A percentile compares a stretch with the other conserved stretches of the same genome.
Evolutionary conservation across 37 sponge, comb jelly and placozoan species (phyloP).

Genomic region (Bolinopsis microptera): DNA sequence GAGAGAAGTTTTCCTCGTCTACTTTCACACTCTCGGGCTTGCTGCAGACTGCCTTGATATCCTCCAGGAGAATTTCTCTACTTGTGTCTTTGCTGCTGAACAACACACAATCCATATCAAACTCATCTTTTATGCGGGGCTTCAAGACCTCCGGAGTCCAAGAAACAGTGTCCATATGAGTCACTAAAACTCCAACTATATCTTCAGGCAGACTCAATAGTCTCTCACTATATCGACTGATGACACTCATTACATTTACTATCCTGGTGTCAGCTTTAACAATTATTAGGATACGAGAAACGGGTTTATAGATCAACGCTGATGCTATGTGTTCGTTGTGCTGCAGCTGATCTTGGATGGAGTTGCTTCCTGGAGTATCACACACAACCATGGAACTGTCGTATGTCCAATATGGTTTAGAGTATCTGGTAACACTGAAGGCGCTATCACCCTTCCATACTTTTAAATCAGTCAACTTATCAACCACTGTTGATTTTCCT

Average conservation of each 20-base stretch:
- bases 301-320: constrained; percentile 21
- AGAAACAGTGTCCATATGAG: constrained; percentile 34
- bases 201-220: background rate
- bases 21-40: background rate
- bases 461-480: background rate
- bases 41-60: background rate
- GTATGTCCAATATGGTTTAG: background rate
- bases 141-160: background rate
- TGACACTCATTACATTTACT: background rate
- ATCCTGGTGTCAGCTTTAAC: constrained; percentile 50
- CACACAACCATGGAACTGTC: background rate
- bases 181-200: constrained; percentile 23
- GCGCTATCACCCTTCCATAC: background rate
- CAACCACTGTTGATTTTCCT: background rate
- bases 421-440: background rate
- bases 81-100: background rate
- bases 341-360: background rate
- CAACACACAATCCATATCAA: background rate
- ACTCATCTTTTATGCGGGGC: background rate
- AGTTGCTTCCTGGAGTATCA: background rate
- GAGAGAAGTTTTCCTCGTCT: constrained; percentile 9
- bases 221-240: background rate
- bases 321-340: background rate
- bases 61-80: background rate
- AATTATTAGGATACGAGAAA: background rate